A percentile compares a stretch with the other conserved stretches of the same genome.
These are phyloP conservation scores for Pterocles burchelli DNA, from an alignment of 2,113 vertebrate genomes.

Conservation along the genomic window DNA sequence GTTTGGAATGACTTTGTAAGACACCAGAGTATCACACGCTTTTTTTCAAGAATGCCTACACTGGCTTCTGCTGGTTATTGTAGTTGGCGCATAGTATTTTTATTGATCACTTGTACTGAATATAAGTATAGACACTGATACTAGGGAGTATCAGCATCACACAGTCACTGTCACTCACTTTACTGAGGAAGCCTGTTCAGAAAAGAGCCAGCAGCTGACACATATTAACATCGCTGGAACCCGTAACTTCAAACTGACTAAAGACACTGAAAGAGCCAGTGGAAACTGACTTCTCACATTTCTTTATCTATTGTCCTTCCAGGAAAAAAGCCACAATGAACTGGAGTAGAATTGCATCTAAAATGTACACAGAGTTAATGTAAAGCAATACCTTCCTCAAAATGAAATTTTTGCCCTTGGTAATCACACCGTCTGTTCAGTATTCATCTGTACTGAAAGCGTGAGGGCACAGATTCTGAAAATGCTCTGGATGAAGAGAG, in stretches of 20 bases:
- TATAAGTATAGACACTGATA: background rate
- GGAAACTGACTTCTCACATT: background rate
- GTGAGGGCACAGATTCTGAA: background rate
- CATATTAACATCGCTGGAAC: background rate
- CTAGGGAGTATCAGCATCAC: background rate
- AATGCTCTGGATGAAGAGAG: background rate
- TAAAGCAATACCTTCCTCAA: background rate
- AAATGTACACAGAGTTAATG: fast-evolving
- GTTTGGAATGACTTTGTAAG: background rate
- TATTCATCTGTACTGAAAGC: background rate
- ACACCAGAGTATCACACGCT: background rate
- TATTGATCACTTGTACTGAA: background rate
- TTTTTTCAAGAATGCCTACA: background rate
- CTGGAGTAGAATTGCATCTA: background rate
- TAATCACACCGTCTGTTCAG: background rate
- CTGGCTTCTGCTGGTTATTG: background rate
- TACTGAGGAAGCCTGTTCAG: background rate
- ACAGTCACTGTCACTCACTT: background rate
- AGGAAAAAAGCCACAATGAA: background rate
- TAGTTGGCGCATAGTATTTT: background rate
- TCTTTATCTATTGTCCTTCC: background rate
- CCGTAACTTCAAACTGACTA: background rate
- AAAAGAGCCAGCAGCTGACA: background rate
- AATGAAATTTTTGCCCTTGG: background rate
- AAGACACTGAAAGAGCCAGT: background rate